Evolutionary conservation across 2,797 vertebrate genomes (phyloP).

Genomic region (Catamblyrhynchus diadema): DNA sequence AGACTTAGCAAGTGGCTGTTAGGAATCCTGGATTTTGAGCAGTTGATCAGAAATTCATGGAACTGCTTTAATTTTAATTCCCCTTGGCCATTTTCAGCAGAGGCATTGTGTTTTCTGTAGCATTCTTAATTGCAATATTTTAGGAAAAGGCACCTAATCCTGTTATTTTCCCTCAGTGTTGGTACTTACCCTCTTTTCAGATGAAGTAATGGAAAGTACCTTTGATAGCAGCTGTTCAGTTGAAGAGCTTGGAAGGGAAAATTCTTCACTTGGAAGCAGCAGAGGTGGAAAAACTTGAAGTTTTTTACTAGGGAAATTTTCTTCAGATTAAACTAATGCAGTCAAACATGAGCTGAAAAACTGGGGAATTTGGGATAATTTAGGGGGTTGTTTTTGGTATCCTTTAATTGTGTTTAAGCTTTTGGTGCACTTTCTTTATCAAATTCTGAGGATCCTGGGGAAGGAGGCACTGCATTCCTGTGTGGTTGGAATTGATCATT

Average conservation of each 20-base stretch:
- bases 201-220: not conserved
- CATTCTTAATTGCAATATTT: not conserved
- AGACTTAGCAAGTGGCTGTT: not conserved
- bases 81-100: not conserved
- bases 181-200: not conserved
- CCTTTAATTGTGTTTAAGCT: not conserved
- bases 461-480: not conserved
- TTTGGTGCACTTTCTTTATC: not conserved
- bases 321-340: not conserved
- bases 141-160: not conserved
- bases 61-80: not conserved
- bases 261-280: not conserved
- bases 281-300: not conserved
- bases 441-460: not conserved
- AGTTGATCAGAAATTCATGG: not conserved
- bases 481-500: not conserved
- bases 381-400: rapidly evolving
- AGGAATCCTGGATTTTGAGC: not conserved
- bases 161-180: not conserved
- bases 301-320: not conserved
- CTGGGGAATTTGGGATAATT: not conserved
- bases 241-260: not conserved
- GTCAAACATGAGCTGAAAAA: not conserved
- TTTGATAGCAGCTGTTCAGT: not conserved
- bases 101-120: not conserved